Evolutionary conservation across 2,113 vertebrate genomes (phyloP).

Genomic region (Heptranchias perlo): DNA sequence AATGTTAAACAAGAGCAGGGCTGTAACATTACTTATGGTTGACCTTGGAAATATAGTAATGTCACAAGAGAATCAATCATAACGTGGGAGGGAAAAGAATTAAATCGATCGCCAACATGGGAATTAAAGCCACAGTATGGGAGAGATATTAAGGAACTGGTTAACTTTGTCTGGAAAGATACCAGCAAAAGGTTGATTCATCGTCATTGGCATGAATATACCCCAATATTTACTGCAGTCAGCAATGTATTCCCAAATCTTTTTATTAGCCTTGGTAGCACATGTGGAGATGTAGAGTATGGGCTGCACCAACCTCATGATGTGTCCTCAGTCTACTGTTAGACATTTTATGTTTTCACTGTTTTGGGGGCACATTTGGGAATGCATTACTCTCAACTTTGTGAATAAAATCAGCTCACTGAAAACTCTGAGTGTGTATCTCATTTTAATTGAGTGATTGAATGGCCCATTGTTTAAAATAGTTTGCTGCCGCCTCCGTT

Average conservation of each 20-base stretch:
- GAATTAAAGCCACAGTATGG: not conserved
- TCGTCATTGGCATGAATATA: not conserved
- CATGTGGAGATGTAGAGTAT: not conserved
- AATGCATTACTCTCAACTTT: not conserved
- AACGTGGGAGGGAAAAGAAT: not conserved
- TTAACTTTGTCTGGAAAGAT: not conserved
- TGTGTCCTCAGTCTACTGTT: not conserved
- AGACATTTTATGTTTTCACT: not conserved
- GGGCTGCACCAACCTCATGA: not conserved
- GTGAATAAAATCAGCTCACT: not conserved
- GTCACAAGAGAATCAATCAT: not conserved
- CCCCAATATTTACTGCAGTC: not conserved
- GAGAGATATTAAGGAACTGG: not conserved
- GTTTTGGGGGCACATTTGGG: not conserved
- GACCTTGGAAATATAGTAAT: not conserved
- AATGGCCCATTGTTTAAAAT: not conserved
- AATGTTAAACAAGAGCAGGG: not conserved
- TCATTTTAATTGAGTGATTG: not conserved
- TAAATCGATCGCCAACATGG: not conserved
- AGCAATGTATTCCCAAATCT: not conserved
- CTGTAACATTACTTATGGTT: not conserved
- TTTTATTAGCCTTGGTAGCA: not conserved
- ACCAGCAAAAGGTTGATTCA: not conserved
- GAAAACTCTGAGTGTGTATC: not conserved
- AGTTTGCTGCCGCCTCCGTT: not conserved